Evolutionary conservation across 2,888 invertebrate species (phyloP).

Genomic region (Diaprepes abbreviatus): DNA sequence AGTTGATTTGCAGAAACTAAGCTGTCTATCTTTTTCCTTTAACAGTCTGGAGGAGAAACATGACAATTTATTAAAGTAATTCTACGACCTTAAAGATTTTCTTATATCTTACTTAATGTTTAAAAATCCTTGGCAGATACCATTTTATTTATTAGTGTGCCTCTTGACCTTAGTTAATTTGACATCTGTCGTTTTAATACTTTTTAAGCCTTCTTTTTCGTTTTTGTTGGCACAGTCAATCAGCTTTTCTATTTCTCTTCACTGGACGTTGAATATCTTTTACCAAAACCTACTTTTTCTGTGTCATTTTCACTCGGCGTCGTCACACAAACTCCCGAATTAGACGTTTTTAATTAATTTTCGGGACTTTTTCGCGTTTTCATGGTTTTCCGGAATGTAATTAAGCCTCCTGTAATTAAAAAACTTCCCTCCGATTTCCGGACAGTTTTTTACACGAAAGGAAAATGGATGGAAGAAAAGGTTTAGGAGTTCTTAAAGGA

Average conservation of each 20-base stretch:
- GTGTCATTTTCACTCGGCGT: conserved; percentile 34
- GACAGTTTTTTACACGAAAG: conserved; percentile 29
- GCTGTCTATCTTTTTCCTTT: too few relatives aligned
- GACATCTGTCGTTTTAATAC: too few relatives aligned
- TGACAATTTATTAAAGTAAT: too few relatives aligned
- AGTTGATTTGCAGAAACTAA: too few relatives aligned
- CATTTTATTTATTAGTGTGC: too few relatives aligned
- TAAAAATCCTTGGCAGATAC: too few relatives aligned
- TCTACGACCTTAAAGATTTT: too few relatives aligned
- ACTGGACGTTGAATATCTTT: conserved; percentile 6
- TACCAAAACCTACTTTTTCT: conserved; percentile 32
- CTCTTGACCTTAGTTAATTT: too few relatives aligned
- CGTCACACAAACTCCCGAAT: conserved; percentile 34
- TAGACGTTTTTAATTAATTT: conserved; percentile 47
- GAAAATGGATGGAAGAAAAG: conserved; percentile 29
- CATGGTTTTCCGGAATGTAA: conserved; percentile 46
- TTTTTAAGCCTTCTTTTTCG: too few relatives aligned
- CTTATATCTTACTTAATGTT: too few relatives aligned
- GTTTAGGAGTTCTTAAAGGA: conserved; percentile 18
- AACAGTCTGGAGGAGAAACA: too few relatives aligned
- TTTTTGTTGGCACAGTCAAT: background rate
- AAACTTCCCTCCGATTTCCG: conserved; percentile 44
- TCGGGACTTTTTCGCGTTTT: conserved; percentile 45
- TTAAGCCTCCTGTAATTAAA: conserved; percentile 48
- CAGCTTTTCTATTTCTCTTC: background rate